Conservation (phyloP, 2,888 invertebrate genomes). For the Craniophora ligustri region DNA sequence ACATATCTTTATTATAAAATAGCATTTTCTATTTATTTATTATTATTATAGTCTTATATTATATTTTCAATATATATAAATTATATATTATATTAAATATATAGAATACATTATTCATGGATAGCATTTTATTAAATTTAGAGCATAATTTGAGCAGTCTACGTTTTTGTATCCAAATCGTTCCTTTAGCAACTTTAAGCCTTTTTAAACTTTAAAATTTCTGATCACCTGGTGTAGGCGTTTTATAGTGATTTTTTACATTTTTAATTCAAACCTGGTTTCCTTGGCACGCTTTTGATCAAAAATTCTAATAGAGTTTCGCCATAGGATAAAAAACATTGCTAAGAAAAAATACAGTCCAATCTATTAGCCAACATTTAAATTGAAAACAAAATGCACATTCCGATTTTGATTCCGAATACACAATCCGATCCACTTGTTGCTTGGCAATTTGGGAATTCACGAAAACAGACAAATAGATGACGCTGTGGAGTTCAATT, state of each 20-base stretch:
- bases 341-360: not conserved
- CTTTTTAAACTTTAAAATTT: constrained; percentile 15
- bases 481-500: constrained; percentile 30
- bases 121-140: too few relatives aligned
- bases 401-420: too few relatives aligned
- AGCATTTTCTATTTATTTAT: not conserved
- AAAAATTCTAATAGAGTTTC: not conserved
- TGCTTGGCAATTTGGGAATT: constrained; percentile 49
- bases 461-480: constrained; percentile 13
- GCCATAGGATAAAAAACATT: not conserved
- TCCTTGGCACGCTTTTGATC: not conserved
- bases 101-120: too few relatives aligned
- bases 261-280: not conserved
- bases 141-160: too few relatives aligned
- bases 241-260: constrained; percentile 11
- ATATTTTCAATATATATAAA: too few relatives aligned
- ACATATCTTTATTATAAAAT: too few relatives aligned
- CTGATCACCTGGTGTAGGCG: constrained; percentile 10
- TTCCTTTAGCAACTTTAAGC: constrained; percentile 6
- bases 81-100: too few relatives aligned
- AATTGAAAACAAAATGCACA: constrained; percentile 25
- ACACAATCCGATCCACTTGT: constrained; percentile 56
- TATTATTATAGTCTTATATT: too few relatives aligned
- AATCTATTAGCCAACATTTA: not conserved
- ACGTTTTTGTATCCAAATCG: too few relatives aligned